Evolutionary conservation across 2,888 invertebrate species (phyloP), one percentile per base, ranked within the genome.

Genomic region (Yponomeuta sedellus): DNA sequence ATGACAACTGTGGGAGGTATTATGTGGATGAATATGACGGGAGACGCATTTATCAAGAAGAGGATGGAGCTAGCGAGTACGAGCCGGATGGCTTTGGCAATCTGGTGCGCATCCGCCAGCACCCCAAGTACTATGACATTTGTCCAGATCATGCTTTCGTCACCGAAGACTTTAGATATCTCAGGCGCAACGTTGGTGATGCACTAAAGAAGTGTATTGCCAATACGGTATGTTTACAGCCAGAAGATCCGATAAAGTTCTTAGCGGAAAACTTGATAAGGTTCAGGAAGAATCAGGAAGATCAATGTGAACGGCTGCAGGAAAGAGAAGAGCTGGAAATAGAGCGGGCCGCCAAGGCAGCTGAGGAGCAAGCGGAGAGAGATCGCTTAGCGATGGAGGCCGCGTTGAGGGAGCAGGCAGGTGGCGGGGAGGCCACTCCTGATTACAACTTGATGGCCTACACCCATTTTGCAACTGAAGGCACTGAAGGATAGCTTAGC

Each of bases 61-160:
- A 70, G 66, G 90, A 87, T 73, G 67, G 82, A 59, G 64, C 72
- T 1, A 91, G 88, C 77, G 91, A 91, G 72, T 91, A 88, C 70
- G 89, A 91, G 78, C 84, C 83, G 69, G 91, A 91, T 76, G 91
- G 85, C 0, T 78, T 91, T 67, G 91, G 91, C 61, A 91, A 91
- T 71, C 75, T 91, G n/a, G 88, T 91, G 1, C 84, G 89, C 64
- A 83, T 87, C 70, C 83, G 84, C 57, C 88, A 84, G 68, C 80
- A 83, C 57, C 69, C 77, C 64, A 86, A 87, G 70, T 72, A 85
- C 67, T 85, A 88, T 71, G 77, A 85, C 58, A 74, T 77, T 16
- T 91, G 91, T 69, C 84, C 88, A 10, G 82, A 76, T 57, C 86
- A 89, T 69, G 80, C 77, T n/a, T 74, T 84, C 68, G 84, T 89